phyloP scores from a whole-genome alignment of 2,797 vertebrate genomes.

The Crenichthys baileyi region DNA sequence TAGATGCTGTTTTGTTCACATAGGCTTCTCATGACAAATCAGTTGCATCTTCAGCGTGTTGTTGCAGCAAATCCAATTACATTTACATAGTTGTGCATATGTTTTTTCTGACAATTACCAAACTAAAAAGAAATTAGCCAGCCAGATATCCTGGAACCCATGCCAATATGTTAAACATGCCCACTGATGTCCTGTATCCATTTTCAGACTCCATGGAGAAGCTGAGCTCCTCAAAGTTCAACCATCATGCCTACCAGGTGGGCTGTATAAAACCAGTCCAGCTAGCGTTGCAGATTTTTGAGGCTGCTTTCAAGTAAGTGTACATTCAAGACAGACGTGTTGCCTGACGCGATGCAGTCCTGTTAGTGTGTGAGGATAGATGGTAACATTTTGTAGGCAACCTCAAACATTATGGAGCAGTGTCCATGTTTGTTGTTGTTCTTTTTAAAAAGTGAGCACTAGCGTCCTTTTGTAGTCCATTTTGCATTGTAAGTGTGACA shows the following conservation, averaged over 20 bases:
- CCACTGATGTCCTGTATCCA: conserved; percentile 48
- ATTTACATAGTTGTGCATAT: conserved; percentile 82
- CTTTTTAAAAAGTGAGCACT: conserved; percentile 63
- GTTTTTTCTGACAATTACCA: conserved; percentile 73
- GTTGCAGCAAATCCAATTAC: conserved; percentile 77
- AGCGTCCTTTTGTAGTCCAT: conserved; percentile 76
- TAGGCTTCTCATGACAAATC: conserved; percentile 57
- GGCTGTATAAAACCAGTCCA: conserved; percentile 57
- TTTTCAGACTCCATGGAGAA: conserved; percentile 50
- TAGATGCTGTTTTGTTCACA: conserved; percentile 86
- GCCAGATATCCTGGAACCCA: conserved; percentile 66
- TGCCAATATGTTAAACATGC: conserved; percentile 63
- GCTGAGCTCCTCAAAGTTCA: conserved; percentile 53
- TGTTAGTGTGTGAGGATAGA: conserved; percentile 26
- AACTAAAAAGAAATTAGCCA: conserved; percentile 61
- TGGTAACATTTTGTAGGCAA: conserved; percentile 68
- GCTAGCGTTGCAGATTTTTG: conserved; percentile 58
- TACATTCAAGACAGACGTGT: conserved; percentile 79
- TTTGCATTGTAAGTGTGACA: conserved; percentile 83
- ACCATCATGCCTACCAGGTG: conserved; percentile 50
- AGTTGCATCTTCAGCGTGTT: conserved; percentile 69
- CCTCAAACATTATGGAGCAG: conserved; percentile 73
- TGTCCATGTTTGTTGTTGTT: conserved; percentile 77
- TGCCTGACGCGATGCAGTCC: conserved; percentile 73
- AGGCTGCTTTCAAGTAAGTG: conserved; percentile 68